A percentile compares a stretch with the other conserved stretches of the same genome.
phyloP scores from a whole-genome alignment of 64 coral and sea anemone genomes.

The Montipora efflorescens region DNA sequence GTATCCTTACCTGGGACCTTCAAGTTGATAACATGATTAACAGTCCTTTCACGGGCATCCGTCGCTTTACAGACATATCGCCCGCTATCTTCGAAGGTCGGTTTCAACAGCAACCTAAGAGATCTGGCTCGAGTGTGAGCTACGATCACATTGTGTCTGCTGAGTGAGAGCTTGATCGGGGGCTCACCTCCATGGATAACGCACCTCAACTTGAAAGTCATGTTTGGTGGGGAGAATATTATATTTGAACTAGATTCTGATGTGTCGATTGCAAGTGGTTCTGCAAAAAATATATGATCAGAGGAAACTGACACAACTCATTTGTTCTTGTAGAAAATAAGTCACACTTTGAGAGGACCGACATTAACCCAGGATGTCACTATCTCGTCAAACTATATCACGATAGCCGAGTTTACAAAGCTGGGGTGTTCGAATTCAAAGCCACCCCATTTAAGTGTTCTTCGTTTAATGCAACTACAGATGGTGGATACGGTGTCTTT shows the following conservation, averaged over 20 bases:
- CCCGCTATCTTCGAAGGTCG: background rate
- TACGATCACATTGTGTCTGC: background rate
- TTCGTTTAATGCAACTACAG: too few species aligned
- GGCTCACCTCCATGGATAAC: constrained; percentile 42
- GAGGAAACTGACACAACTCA: background rate
- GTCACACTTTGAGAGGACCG: too few species aligned
- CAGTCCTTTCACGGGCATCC: constrained; percentile 11
- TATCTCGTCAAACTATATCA: too few species aligned
- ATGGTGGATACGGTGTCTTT: too few species aligned
- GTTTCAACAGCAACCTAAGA: constrained; percentile 6
- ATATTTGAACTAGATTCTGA: constrained; percentile 7
- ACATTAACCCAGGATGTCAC: too few species aligned
- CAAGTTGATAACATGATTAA: constrained; percentile 3
- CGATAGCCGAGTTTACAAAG: too few species aligned
- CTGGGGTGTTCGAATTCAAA: too few species aligned
- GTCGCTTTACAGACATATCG: constrained; percentile 1
- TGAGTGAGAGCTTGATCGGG: constrained; percentile 20
- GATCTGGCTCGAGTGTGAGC: constrained; percentile 5
- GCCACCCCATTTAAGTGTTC: too few species aligned
- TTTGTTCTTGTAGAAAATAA: too few species aligned
- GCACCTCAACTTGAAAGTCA: constrained; percentile 25
- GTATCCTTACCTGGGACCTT: constrained; percentile 13
- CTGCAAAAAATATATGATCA: background rate
- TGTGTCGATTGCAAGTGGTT: background rate
- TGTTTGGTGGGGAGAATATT: background rate